These are phyloP conservation scores for Acrocephalus scirpaceus DNA, from an alignment of 2,797 vertebrate species.

Conservation along the genomic window DNA sequence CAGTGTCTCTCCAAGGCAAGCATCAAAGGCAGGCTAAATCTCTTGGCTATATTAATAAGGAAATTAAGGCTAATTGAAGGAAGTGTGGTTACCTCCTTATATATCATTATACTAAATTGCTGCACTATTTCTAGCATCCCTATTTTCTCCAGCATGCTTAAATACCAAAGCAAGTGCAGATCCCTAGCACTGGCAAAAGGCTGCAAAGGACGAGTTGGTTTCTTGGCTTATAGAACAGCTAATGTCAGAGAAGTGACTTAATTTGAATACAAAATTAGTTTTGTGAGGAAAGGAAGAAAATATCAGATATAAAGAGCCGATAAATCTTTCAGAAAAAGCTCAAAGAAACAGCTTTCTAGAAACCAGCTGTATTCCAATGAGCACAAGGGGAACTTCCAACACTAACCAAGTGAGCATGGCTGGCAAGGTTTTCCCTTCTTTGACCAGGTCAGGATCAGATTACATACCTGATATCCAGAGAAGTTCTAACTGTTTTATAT, in stretches of 20 bases:
- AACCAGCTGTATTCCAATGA: neutral
- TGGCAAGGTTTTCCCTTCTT: neutral
- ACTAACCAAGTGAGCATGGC: fast-evolving
- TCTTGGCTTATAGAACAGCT: no score
- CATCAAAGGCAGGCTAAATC: neutral
- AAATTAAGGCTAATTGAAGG: constrained; percentile 12
- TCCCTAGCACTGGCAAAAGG: neutral
- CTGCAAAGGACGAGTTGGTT: no score
- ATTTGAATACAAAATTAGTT: neutral
- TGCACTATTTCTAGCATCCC: neutral
- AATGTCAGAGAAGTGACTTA: neutral
- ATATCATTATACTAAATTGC: neutral
- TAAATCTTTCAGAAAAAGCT: neutral
- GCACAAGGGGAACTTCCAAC: neutral
- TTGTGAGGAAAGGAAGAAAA: neutral
- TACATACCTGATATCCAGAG: neutral
- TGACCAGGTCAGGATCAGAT: neutral
- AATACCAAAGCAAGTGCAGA: neutral
- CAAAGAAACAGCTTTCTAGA: neutral
- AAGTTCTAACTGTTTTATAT: neutral
- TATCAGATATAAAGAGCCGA: neutral
- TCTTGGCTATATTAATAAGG: neutral
- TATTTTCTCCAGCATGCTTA: neutral
- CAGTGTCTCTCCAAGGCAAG: neutral
- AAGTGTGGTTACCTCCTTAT: neutral